A percentile compares a stretch with the other conserved stretches of the same genome.
Evolutionary conservation across 2,888 invertebrate species (phyloP).

Genomic region (Penaeus monodon): DNA sequence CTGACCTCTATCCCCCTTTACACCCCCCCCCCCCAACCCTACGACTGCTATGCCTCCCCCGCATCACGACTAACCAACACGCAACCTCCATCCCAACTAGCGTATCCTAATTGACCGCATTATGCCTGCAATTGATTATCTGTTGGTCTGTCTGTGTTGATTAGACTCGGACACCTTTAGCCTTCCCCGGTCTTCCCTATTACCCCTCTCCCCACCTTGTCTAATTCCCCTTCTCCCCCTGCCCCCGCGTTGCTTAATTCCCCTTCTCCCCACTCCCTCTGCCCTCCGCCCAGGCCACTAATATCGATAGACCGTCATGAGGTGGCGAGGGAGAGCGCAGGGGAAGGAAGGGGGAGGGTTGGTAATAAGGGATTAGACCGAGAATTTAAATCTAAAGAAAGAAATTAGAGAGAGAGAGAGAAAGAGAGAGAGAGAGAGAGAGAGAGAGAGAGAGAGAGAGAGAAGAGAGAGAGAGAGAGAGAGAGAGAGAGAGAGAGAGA

Average conservation of each 20-base stretch:
- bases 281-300: not conserved
- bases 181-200: not conserved
- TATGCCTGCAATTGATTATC: slow-evolving; percentile 43
- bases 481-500: not conserved
- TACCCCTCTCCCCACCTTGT: not conserved
- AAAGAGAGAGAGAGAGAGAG: slow-evolving; percentile 31
- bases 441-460: slow-evolving; percentile 5
- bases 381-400: no score
- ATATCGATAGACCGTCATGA: not conserved
- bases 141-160: slow-evolving; percentile 18
- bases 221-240: not conserved
- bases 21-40: not conserved
- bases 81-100: slow-evolving; percentile 11
- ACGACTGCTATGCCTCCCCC: not conserved
- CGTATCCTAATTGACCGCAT: slow-evolving; percentile 35
- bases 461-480: not conserved
- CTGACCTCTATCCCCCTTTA: not conserved
- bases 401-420: not conserved
- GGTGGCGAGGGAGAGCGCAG: no score
- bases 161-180: not conserved
- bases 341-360: no score
- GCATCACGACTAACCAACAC: slow-evolving; percentile 11
- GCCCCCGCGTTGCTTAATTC: not conserved
- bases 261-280: not conserved
- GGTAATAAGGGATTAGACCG: no score